Conservation (phyloP, 2,797 vertebrate species). For the Balearica regulorum region DNA sequence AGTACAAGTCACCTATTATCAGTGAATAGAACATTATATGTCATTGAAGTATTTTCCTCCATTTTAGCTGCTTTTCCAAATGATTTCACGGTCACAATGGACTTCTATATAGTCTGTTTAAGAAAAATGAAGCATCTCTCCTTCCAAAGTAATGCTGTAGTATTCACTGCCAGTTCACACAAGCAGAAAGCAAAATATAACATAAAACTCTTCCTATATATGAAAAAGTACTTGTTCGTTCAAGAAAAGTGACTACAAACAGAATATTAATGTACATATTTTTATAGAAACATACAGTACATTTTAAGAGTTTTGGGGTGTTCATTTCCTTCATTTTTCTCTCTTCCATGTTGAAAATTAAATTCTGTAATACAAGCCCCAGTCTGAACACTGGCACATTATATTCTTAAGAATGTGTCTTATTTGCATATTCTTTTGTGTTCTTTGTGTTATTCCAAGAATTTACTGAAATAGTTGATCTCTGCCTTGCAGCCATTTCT, state of each 20-base stretch:
- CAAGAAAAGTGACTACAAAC: neutral
- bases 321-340: neutral
- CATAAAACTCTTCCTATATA: neutral
- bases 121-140: neutral
- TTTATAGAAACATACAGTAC: neutral
- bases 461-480: neutral
- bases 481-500: neutral
- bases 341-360: neutral
- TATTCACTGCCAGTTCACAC: neutral
- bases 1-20: neutral
- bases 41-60: neutral
- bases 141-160: neutral
- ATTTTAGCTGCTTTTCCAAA: slow-evolving; percentile 6
- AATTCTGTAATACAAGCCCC: neutral
- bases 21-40: neutral
- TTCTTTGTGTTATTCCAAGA: neutral
- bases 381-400: neutral
- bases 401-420: neutral
- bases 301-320: neutral
- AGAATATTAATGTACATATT: neutral
- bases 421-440: neutral
- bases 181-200: neutral
- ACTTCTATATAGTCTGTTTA: neutral
- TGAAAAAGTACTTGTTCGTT: neutral
- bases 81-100: neutral